Evolutionary conservation across 2,888 invertebrate genomes (phyloP), one percentile per base, ranked within the genome.

Genomic region (Nomada ruficornis): DNA sequence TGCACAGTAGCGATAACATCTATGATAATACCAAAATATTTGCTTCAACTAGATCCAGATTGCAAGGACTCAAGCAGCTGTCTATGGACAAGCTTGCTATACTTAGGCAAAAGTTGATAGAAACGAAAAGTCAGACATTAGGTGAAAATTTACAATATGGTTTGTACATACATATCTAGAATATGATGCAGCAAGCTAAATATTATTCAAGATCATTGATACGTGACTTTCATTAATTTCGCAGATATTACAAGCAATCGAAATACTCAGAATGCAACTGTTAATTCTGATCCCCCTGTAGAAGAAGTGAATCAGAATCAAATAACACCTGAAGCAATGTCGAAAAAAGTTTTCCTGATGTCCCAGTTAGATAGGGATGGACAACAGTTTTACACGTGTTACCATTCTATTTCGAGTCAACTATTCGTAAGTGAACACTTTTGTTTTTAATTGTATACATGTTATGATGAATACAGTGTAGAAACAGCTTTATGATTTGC

Each of bases 61-160:
- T 96, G 1, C 95, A 96, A 85, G 96, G 95, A 79, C 94, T 96
- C 7, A 96, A 96, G 90, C 96, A 96, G 88, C 93, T 96, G 80
- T 96, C 96, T n/a, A 96, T 96, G 0, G 96, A 96, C 87, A 96
- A 96, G 91, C 93, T 96, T 59, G 95, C 95, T 36, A 95, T 95
- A 59, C 94, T 96, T n/a, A 96, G 95, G 89, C 96, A 96, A 92
- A 95, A 95, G 82, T 92, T 96, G 50, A 95, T 95, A 10, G 95
- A 95, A 88, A 94, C 94, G 9, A 94, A 94, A 85, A 93, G 91
- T 84, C 93, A 92, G 15, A 92, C 91, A 85, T 85, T 85, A 44
- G 85, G 77, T 78, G 82, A 80, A 69, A 81, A 70, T 84, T 81
- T 64, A 69, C 84, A 70, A 55, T 86, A 84, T 86, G 90, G 91